Base-by-base conservation (phyloP, 2,113 vertebrate species). In the Odontesthes bonariensis region DNA sequence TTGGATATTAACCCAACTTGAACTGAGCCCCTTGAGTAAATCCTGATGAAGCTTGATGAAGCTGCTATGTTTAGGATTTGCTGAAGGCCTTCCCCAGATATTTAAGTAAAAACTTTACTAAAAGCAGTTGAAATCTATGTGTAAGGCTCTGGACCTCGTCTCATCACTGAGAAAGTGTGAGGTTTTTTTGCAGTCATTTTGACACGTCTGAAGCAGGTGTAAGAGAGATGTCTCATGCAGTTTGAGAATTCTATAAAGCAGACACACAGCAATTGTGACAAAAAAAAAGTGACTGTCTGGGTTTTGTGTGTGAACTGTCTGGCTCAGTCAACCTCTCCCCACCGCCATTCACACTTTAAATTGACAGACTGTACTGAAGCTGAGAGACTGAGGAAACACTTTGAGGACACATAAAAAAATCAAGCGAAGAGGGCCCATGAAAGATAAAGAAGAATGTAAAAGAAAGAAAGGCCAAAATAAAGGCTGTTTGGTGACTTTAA, bases 291-390 rank as follows among this genome's bases (percentile, higher is more conserved):
- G 33, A 67, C 68, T 42, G 71, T 65, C 61, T 69, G 51, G 40
- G 56, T 78, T 59, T 11, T 14, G 54, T 75, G 65, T 75, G 27
- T 56, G 54, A 81, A 83, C 38, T 57, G 69, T 83, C 74, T 70
- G 64, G 61, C 44, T 57, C 54, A 40, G 47, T 16, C 42, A 14
- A 81, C 11, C n/a, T 82, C 47, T 53, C 46, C 64, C 65, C 47
- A n/a, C 17, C 6, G 13, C 42, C 68, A 52, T 52, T 84, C 82
- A 71, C 67, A 73, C 69, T 58, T 73, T 53, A 55, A 82, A 84
- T 46, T 76, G 74, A 76, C 63, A 81, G 52, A 57, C 44, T 57
- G 52, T 31, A 32, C 40, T 35, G 14, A 54, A n/a, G 23, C 42
- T 32, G n/a, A 22, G 27, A 27, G 35, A 38, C 35, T 38, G 31